Percentiles rank a stretch among this genome's conserved stretches.
Conservation (phyloP, 1,140 invertebrate species). For the Ceratina calcarata region DNA sequence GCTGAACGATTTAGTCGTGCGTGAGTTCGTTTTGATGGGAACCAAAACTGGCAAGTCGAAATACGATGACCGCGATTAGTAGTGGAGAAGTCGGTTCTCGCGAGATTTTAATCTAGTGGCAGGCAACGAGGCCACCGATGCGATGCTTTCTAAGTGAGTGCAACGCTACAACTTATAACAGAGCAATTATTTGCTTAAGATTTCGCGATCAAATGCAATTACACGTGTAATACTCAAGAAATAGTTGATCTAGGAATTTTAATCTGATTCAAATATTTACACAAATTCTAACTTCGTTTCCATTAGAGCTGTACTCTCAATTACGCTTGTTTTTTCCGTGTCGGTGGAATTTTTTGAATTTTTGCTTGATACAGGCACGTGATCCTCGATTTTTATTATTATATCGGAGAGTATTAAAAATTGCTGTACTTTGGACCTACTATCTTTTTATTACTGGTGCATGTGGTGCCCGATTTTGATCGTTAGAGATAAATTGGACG, state of each 20-base stretch:
- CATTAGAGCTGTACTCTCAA: background rate
- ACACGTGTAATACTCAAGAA: background rate
- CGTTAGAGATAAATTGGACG: background rate
- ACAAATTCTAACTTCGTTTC: background rate
- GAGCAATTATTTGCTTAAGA: background rate
- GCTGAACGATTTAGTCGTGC: too few relatives aligned
- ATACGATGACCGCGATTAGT: background rate
- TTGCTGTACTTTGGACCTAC: slow-evolving; percentile 1
- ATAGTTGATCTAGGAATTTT: background rate
- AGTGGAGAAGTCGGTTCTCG: background rate
- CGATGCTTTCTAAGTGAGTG: slow-evolving; percentile 2
- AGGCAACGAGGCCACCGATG: slow-evolving; percentile 19
- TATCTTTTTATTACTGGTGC: background rate
- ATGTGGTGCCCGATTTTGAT: background rate
- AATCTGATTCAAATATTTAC: background rate
- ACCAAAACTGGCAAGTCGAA: background rate
- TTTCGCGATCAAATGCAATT: slow-evolving; percentile 1
- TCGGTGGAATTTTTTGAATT: too few relatives aligned
- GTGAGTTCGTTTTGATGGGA: background rate
- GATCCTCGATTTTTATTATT: background rate
- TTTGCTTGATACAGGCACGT: background rate
- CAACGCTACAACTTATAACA: background rate
- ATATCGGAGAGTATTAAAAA: background rate
- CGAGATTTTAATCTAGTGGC: background rate
- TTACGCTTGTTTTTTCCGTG: background rate